A percentile compares a stretch with the other conserved stretches of the same genome.
Evolutionary conservation across 2,113 vertebrate genomes (phyloP).

Genomic region (Gulo gulo): DNA sequence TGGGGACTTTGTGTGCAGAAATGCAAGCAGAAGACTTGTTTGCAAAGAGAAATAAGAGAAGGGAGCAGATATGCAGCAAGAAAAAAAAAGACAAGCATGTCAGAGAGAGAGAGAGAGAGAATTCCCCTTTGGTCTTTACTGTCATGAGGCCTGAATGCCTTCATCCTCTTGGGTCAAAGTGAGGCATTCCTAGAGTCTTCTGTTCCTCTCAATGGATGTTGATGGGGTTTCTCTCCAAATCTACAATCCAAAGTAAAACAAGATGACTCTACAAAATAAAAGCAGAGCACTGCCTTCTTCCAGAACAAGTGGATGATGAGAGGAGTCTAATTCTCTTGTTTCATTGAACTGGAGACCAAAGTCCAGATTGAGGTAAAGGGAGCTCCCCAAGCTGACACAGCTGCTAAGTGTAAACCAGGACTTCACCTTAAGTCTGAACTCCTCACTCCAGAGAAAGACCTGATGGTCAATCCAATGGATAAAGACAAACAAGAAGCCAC

Average conservation of each 20-base stretch:
- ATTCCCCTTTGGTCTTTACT: background rate
- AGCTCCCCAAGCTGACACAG: background rate
- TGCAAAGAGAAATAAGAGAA: background rate
- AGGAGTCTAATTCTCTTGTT: background rate
- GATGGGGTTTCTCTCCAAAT: background rate
- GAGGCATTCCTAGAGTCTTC: background rate
- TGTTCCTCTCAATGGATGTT: background rate
- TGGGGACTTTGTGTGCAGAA: background rate
- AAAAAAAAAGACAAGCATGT: background rate
- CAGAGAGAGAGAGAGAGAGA: background rate
- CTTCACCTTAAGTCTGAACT: background rate
- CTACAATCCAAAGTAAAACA: background rate
- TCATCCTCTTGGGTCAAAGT: background rate
- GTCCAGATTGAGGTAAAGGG: background rate
- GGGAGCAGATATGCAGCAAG: background rate
- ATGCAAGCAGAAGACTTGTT: background rate
- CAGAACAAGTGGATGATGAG: background rate
- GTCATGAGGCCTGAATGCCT: background rate
- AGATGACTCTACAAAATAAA: background rate
- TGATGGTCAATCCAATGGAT: background rate
- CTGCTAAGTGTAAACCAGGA: background rate
- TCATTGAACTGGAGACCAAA: background rate
- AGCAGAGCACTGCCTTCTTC: background rate
- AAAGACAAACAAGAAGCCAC: background rate
- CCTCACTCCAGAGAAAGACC: background rate